A percentile compares a stretch with the other conserved stretches of the same genome.
phyloP scores from a whole-genome alignment of 1,140 invertebrate species.

The Macrobrachium nipponense region DNA sequence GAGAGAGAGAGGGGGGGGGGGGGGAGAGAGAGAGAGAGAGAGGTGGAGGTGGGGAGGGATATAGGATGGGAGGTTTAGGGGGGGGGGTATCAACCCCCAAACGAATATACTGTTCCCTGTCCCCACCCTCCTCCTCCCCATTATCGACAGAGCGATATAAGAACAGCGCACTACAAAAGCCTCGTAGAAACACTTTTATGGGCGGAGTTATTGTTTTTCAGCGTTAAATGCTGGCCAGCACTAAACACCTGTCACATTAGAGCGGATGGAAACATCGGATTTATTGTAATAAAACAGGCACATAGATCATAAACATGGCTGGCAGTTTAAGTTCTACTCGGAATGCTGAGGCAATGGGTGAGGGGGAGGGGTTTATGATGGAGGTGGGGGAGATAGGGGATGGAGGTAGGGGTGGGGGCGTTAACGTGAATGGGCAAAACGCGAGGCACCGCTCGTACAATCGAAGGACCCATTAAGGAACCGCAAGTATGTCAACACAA shows the following conservation, averaged over 20 bases:
- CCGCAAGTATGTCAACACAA: too few species aligned
- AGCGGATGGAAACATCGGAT: not conserved
- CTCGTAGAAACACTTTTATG: too few species aligned
- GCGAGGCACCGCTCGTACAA: not conserved
- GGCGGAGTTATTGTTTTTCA: too few species aligned
- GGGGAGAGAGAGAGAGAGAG: not conserved
- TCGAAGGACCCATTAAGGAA: too few species aligned
- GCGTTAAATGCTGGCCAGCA: too few species aligned
- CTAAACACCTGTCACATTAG: too few species aligned
- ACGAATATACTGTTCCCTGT: too few species aligned
- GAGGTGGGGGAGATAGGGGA: not conserved
- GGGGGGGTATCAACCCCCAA: not conserved
- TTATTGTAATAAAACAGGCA: too few species aligned
- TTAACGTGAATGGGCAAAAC: not conserved
- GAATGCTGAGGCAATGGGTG: not conserved
- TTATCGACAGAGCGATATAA: too few species aligned
- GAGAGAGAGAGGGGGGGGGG: conserved; percentile 15
- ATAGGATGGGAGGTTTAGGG: not conserved
- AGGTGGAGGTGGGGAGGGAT: not conserved
- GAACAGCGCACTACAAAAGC: too few species aligned
- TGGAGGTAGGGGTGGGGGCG: not conserved
- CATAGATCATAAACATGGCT: not conserved
- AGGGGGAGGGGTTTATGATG: not conserved
- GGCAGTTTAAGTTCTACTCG: too few species aligned
- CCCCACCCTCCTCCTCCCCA: too few species aligned